Evolutionary conservation across 2,888 invertebrate genomes (phyloP), one percentile per base, ranked within the genome.

Genomic region (Oithona nana): DNA sequence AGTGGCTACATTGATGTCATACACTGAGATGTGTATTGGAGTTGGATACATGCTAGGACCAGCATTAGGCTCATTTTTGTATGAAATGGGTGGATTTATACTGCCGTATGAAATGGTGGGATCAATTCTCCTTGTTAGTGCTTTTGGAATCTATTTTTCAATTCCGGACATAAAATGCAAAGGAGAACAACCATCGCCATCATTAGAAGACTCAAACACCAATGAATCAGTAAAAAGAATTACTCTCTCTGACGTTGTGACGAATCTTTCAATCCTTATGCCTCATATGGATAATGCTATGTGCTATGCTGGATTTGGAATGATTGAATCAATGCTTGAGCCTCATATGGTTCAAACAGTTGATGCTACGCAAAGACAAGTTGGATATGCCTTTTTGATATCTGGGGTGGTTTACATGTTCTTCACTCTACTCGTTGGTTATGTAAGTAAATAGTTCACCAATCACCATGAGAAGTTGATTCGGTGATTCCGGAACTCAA

Each of bases 41-140:
- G 13, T 54, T 54, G 54, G 54, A 2, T 54, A 54, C 54, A 54
- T 54, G 54, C 22, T 39, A 39, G 39, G 39, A 39, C 50, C 50
- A 49, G 3, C 22, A 20, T 22, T 49, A 22, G 50, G 50, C 50
- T 49, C 50, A 3, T 22, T 49, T 49, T 49, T 49, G 22, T 49
- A 49, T 49, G 50, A 49, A 22, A 20, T 2, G n/a, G 50, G 50
- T 3, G 50, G 50, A 20, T 49, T 49, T 49, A 22, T n/a, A n/a
- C 50, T 49, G 3, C 50, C 50, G 3, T 49, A 20, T 8, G n/a
- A 49, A 4, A 8, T 49, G 3, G 50, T 49, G 3, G 50, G 50
- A 20, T n/a, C 20, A 4, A 49, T 49, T 2, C n/a, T 49, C 8
- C n/a, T 49, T 8, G 50, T 49, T 49, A 3, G n/a, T n/a, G 50